Base-by-base conservation (phyloP, 1,140 invertebrate genomes). In the Drosophila chauvacae region DNA sequence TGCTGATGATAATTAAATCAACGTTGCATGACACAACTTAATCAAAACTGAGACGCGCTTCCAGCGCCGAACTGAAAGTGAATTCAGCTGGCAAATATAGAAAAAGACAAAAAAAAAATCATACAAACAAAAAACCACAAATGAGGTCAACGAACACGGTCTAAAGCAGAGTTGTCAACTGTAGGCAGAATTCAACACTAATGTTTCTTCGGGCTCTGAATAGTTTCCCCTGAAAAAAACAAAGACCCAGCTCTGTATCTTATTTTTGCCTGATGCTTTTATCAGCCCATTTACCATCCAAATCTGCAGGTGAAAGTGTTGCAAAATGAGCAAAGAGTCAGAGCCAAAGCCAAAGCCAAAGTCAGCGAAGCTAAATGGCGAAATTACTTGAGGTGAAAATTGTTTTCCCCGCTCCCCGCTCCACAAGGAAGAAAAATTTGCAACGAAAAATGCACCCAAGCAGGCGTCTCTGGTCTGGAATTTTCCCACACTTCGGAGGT, bases 11-110 rank as follows among this genome's bases (percentile, higher is more conserved):
- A 88, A 88, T 88, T 88, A 88, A 88, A 88, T 88, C 84, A 88
- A 68, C 85, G 84, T 88, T 88, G 84, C 84, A 88, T 88, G 84
- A 88, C 84, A 90, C 81, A 88, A 88, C 84, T 90, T 84, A 81
- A 88, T 88, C 84, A 88, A 88, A 88, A 88, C 80, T 72, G 77
- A 80, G 83, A 58, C 63, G 63, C 61, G 66, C 72, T 81, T 70
- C 61, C 63, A 62, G 42, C 58, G 41, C 45, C 50, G 59, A 62
- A 68, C 72, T 81, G 84, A 88, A 88, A 88, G 84, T 88, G 84
- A 88, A 88, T 87, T 87, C 48, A 77, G 65, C 59, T 72, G 73
- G 16, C 68, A 70, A 74, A 77, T 73, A 50, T 6, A 35, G 9
- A 69, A 76, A 44, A 57, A 57, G n/a, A 72, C 39, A 37, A 55